Conservation (phyloP, 2,888 invertebrate species). For the Rugalucina vietnamica region DNA sequence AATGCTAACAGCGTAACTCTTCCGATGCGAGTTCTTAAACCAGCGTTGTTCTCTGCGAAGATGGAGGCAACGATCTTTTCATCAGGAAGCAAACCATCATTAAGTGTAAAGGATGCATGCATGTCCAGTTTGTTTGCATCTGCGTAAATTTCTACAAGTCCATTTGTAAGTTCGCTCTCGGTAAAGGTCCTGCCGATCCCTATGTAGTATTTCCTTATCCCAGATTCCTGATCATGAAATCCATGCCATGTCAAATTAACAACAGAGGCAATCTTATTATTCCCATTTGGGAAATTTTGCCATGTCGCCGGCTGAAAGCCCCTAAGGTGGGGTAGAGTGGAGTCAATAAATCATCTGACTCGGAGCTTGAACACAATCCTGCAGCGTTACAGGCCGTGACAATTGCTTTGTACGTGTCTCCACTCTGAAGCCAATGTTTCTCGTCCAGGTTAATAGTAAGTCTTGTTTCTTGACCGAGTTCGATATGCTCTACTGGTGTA, state of each 20-base stretch:
- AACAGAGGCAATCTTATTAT: not conserved
- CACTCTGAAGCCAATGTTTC: constrained; percentile 51
- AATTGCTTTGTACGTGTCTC: constrained; percentile 54
- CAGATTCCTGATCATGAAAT: constrained; percentile 65
- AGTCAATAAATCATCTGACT: constrained; percentile 62
- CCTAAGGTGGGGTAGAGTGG: constrained; percentile 67
- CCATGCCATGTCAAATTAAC: constrained; percentile 65
- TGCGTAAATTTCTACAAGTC: constrained; percentile 14
- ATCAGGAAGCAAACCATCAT: constrained; percentile 19
- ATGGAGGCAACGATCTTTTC: constrained; percentile 56
- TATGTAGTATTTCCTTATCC: constrained; percentile 50
- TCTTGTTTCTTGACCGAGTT: constrained; percentile 41
- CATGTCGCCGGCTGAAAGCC: constrained; percentile 59
- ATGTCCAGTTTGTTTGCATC: not conserved
- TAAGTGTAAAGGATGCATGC: not conserved
- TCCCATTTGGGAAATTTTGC: constrained; percentile 16
- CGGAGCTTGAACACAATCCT: constrained; percentile 54
- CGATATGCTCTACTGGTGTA: constrained; percentile 51
- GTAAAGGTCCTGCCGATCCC: constrained; percentile 51
- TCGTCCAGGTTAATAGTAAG: constrained; percentile 43
- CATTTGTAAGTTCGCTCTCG: constrained; percentile 52
- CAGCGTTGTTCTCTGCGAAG: constrained; percentile 62
- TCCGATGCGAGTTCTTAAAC: constrained; percentile 46
- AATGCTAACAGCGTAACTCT: constrained; percentile 46
- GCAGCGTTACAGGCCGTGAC: constrained; percentile 65